Conservation (phyloP, 2,888 invertebrate species). For the Agrilus biguttatus region DNA sequence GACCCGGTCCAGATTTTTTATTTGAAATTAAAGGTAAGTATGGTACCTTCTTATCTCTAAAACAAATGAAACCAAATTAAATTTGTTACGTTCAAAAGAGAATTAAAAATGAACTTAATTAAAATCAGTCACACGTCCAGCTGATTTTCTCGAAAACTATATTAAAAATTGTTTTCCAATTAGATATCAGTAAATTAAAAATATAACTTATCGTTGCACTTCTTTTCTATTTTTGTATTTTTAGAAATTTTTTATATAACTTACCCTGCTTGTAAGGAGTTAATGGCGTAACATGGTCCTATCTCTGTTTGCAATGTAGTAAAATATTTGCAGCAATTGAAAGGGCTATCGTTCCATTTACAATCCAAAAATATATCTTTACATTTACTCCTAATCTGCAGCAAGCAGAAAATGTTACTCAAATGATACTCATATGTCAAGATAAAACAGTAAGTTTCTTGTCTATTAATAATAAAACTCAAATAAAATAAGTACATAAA, state of each 20-base stretch:
- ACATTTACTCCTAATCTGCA: conserved; percentile 43
- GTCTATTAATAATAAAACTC: no score
- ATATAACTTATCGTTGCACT: no score
- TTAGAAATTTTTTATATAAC: conserved; percentile 3
- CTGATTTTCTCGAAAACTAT: no score
- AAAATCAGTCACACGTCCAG: no score
- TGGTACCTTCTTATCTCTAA: conserved; percentile 30
- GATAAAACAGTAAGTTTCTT: no score
- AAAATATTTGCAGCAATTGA: conserved; percentile 53
- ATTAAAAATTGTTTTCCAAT: no score
- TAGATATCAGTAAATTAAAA: no score
- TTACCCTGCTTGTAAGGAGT: conserved; percentile 47
- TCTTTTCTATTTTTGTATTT: no score
- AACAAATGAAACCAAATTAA: conserved; percentile 4
- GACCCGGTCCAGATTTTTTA: conserved; percentile 46
- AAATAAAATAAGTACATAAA: no score
- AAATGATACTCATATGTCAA: no score
- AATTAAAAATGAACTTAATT: no score
- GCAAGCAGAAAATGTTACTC: conserved; percentile 1
- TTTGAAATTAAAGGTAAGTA: conserved; percentile 47
- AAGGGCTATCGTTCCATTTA: conserved; percentile 43
- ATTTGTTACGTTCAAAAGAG: background rate
- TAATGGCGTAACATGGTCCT: conserved; percentile 50
- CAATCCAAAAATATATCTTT: conserved; percentile 41
- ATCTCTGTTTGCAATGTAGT: conserved; percentile 49